Base-by-base conservation (phyloP, 2,113 vertebrate species). In the Syngnathus typhle region DNA sequence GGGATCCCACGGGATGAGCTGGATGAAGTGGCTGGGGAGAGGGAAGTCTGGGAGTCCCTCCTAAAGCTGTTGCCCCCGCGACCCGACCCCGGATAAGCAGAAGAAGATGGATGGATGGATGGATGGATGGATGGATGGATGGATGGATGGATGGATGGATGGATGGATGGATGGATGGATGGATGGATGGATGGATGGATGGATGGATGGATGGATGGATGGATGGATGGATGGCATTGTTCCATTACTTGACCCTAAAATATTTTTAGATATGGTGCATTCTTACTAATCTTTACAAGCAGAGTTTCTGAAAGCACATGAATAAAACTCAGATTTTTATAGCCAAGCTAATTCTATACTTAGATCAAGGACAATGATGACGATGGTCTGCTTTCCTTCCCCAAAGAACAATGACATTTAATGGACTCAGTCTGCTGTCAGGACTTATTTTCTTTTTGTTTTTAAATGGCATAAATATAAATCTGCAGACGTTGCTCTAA, bases 381-480 rank as follows among this genome's bases (percentile, higher is more conserved):
- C 58, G 61, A 64, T 69, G 58, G 61, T 70, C 47, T 64, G 75
- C 80, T 81, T 75, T 51, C 38, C 59, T 67, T n/a, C 51, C 59
- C 67, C 38, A 27, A 73, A 70, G 46, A 54, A 44, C 60, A 74
- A 71, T 62, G 36, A 52, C 36, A 61, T 71, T 65, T 62, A 70
- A 78, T 77, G 75, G 65, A 68, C 60, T 75, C 36, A 69, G 43
- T 67, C 54, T 0, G 1, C 41, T 75, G 73, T 76, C 68, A 64
- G 51, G 38, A 68, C 59, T 46, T 5, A 60, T 65, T 70, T 74
- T 60, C 21, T 61, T 19, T 49, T 49, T 43, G 0, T 43, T 43
- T 9, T 43, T 43, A 52, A 71, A 68, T 1, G 59, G 68, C 68
- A 84, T 77, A 64, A 73, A 77, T 73, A 76, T 67, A 80, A 78